A percentile compares a stretch with the other conserved stretches of the same genome.
Conservation (phyloP, 2,888 invertebrate genomes). For the Abscondita cerata region DNA sequence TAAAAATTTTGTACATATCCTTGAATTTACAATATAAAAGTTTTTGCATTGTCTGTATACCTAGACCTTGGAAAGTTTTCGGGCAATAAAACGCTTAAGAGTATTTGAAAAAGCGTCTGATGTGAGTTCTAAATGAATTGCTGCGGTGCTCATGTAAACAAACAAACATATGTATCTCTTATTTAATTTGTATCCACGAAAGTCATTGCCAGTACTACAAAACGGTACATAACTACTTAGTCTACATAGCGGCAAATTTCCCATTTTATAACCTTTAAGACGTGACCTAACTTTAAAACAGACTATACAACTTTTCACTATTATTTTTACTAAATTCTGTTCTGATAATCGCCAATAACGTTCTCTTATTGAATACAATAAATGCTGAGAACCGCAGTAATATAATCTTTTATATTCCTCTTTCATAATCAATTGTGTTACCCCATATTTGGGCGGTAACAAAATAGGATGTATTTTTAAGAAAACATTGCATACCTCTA, state of each 20-base stretch:
- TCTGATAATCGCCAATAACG: neutral
- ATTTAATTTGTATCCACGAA: neutral
- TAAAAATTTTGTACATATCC: too few species aligned
- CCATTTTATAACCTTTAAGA: neutral
- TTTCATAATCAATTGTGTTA: too few species aligned
- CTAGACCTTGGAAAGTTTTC: too few species aligned
- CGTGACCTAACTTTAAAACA: neutral
- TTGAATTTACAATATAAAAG: too few species aligned
- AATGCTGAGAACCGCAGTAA: neutral
- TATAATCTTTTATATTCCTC: too few species aligned
- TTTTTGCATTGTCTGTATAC: too few species aligned
- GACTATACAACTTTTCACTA: neutral
- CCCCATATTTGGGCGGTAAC: too few species aligned
- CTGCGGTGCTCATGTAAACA: too few species aligned
- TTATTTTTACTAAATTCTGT: neutral
- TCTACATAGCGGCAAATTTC: neutral
- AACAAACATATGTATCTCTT: too few species aligned
- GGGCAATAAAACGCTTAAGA: too few species aligned
- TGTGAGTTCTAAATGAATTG: too few species aligned
- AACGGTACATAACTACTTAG: neutral
- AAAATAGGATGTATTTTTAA: neutral
- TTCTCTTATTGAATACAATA: neutral
- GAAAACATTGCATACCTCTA: neutral
- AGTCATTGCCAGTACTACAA: neutral
- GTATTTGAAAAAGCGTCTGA: too few species aligned